Evolutionary conservation across 2,797 vertebrate genomes (phyloP).

Genomic region (Danio albolineatus): DNA sequence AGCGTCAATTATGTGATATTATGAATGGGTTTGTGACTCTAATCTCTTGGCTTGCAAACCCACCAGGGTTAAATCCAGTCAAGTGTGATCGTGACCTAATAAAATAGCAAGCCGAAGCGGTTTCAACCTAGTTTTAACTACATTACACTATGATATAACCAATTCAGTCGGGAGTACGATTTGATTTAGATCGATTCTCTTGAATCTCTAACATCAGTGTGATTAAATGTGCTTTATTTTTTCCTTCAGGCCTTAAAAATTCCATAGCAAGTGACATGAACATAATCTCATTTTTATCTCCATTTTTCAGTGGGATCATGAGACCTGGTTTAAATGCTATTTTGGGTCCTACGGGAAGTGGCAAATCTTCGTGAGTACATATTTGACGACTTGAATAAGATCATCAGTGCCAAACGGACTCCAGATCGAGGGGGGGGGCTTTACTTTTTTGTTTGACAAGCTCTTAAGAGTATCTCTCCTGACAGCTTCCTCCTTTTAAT

Average conservation of each 20-base stretch:
- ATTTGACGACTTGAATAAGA: conserved; percentile 9
- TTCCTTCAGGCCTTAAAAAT: conserved; percentile 9
- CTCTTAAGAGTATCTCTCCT: neutral
- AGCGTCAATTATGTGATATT: conserved; percentile 80
- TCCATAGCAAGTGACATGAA: conserved; percentile 26
- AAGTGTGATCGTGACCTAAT: conserved; percentile 62
- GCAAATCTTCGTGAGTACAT: conserved; percentile 86
- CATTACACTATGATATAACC: neutral
- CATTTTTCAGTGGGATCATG: conserved; percentile 82
- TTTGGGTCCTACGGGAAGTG: conserved; percentile 84
- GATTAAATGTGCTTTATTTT: conserved; percentile 59
- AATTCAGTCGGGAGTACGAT: neutral
- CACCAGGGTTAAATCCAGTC: conserved; percentile 73
- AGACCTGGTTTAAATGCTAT: conserved; percentile 86
- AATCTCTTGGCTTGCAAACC: conserved; percentile 72
- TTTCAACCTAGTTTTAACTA: neutral
- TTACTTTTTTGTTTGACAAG: neutral
- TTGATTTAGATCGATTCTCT: no score
- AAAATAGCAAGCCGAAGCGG: neutral
- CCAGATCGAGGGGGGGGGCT: neutral
- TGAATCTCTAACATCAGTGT: conserved; percentile 41
- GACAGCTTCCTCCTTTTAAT: neutral
- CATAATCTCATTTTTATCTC: conserved; percentile 55
- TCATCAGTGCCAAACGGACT: neutral
- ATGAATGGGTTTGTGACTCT: conserved; percentile 78